Conservation (phyloP, 2,113 vertebrate species). For the Manacus vitellinus region DNA sequence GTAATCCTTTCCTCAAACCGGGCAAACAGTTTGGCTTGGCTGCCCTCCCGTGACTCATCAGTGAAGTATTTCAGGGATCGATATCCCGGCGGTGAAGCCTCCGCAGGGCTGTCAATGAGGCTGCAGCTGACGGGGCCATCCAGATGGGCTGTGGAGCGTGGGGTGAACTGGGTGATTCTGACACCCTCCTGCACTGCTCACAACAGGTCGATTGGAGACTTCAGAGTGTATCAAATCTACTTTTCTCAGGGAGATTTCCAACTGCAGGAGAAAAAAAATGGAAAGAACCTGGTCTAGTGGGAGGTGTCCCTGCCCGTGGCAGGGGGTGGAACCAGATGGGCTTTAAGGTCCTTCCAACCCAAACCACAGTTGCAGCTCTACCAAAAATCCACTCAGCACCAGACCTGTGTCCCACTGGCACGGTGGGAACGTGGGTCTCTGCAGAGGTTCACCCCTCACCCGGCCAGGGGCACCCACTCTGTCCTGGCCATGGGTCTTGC, state of each 20-base stretch:
- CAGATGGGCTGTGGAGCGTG: fast-evolving
- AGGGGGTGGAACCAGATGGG: neutral
- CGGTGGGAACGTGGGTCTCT: fast-evolving
- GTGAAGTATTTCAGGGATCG: neutral
- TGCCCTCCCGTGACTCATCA: neutral
- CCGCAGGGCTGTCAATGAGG: neutral
- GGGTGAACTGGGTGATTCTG: neutral
- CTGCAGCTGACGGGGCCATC: neutral
- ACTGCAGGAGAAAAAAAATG: neutral
- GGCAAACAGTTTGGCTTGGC: neutral
- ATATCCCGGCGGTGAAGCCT: neutral
- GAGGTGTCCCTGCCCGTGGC: neutral
- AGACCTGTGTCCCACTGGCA: fast-evolving
- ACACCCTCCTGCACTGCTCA: neutral
- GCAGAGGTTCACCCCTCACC: neutral
- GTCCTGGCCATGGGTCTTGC: fast-evolving
- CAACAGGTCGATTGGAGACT: fast-evolving
- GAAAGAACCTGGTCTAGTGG: neutral
- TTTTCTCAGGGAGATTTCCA: neutral
- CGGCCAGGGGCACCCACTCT: neutral
- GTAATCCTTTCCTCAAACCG: neutral
- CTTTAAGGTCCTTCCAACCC: neutral
- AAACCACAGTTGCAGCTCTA: neutral
- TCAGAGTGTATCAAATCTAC: fast-evolving
- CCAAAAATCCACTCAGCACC: neutral